Evolutionary conservation across 2,113 vertebrate species (phyloP).

Genomic region (Ondatra zibethicus): DNA sequence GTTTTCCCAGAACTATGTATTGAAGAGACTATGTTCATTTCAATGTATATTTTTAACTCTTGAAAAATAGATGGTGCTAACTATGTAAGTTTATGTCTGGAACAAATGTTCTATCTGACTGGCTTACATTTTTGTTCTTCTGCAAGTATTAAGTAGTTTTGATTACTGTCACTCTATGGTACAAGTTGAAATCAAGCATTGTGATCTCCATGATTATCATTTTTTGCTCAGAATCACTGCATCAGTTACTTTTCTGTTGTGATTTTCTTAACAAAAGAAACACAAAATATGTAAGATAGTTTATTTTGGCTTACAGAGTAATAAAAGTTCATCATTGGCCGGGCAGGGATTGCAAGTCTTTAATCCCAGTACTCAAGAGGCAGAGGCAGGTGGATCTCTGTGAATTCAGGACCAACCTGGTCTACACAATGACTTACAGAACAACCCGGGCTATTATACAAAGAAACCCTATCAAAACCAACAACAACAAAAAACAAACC

Average conservation of each 20-base stretch:
- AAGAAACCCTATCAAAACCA: neutral
- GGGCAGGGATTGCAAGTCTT: neutral
- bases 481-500: neutral
- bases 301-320: neutral
- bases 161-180: neutral
- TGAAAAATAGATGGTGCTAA: neutral
- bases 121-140: too few species aligned
- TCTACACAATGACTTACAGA: neutral
- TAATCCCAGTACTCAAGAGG: neutral
- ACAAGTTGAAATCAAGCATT: neutral
- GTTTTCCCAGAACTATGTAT: neutral
- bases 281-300: neutral
- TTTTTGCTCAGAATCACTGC: neutral
- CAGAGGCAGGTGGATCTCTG: neutral
- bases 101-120: neutral
- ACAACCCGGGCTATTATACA: neutral
- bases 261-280: neutral
- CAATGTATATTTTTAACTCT: neutral
- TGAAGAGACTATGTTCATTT: neutral
- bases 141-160: neutral
- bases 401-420: neutral
- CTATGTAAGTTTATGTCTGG: neutral
- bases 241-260: neutral
- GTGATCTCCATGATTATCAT: neutral
- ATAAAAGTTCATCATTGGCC: neutral